Percentiles rank a stretch among this genome's conserved stretches.
These are phyloP conservation scores for Hofmannophila pseudospretella DNA, from an alignment of 2,888 invertebrate species.

Conservation along the genomic window DNA sequence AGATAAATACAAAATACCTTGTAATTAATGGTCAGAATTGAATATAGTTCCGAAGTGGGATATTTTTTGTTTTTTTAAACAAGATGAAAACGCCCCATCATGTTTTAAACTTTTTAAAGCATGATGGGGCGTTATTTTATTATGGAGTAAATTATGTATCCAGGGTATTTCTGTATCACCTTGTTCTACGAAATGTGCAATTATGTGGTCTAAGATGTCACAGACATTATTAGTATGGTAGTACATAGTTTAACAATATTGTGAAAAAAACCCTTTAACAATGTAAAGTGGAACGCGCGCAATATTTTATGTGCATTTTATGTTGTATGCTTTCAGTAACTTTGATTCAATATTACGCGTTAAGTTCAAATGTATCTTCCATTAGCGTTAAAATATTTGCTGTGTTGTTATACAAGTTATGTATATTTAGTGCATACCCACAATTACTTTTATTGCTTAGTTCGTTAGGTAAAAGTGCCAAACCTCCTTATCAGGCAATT, in stretches of 20 bases:
- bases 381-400: constrained; percentile 44
- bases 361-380: constrained; percentile 48
- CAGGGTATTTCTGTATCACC: neutral
- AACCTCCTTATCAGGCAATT: constrained; percentile 30
- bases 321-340: constrained; percentile 14
- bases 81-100: too few relatives aligned
- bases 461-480: constrained; percentile 49
- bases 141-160: neutral
- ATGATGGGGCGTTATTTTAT: too few relatives aligned
- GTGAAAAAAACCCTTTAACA: constrained; percentile 11
- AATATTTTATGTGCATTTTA: constrained; percentile 11
- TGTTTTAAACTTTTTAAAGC: too few relatives aligned
- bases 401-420: constrained; percentile 32
- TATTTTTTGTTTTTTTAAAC: too few relatives aligned
- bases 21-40: too few relatives aligned
- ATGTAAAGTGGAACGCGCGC: too few relatives aligned
- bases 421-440: constrained; percentile 30
- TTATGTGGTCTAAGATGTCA: constrained; percentile 22
- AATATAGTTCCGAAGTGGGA: too few relatives aligned
- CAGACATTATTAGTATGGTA: constrained; percentile 10
- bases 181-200: constrained; percentile 8
- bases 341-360: constrained; percentile 3
- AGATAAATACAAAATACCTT: neutral
- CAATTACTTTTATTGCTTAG: constrained; percentile 32
- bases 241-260: neutral